Percentiles rank a stretch among this genome's conserved stretches.
Evolutionary conservation across 2,888 invertebrate species (phyloP).

Genomic region (Agrochola lota): DNA sequence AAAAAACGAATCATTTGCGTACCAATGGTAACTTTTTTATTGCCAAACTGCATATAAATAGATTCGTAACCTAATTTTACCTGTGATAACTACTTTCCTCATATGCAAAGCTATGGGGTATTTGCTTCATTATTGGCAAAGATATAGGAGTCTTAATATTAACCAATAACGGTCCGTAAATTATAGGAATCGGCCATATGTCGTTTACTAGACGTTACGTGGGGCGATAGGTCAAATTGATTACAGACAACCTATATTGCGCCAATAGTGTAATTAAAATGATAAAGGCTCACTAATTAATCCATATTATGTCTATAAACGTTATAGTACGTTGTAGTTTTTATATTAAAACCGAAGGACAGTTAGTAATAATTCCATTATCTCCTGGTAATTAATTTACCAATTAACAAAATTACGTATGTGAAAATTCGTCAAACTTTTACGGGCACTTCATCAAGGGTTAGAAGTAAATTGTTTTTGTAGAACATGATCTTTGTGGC

Average conservation of each 20-base stretch:
- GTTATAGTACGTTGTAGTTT: background rate
- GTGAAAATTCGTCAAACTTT: background rate
- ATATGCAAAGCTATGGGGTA: no score
- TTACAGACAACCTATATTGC: constrained; percentile 12
- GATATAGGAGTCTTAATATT: no score
- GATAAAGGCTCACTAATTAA: constrained; percentile 21
- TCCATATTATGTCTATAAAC: constrained; percentile 16
- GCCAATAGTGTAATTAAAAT: constrained; percentile 31
- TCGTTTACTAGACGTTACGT: background rate
- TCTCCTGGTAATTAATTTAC: background rate
- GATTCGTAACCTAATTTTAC: no score
- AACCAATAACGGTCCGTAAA: no score
- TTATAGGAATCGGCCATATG: no score
- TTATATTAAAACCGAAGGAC: constrained; percentile 5
- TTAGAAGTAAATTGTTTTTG: background rate
- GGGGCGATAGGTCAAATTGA: constrained; percentile 1
- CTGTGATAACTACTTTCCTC: no score
- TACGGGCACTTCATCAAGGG: no score
- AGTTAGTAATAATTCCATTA: background rate
- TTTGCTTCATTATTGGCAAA: no score
- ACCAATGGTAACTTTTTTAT: no score
- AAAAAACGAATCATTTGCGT: no score
- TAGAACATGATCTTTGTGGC: background rate
- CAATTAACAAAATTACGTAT: background rate
- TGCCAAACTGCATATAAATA: no score